Percentiles rank a stretch among this genome's conserved stretches.
phyloP scores from a whole-genome alignment of 2,113 vertebrate species.

The Oreocharis arfaki region DNA sequence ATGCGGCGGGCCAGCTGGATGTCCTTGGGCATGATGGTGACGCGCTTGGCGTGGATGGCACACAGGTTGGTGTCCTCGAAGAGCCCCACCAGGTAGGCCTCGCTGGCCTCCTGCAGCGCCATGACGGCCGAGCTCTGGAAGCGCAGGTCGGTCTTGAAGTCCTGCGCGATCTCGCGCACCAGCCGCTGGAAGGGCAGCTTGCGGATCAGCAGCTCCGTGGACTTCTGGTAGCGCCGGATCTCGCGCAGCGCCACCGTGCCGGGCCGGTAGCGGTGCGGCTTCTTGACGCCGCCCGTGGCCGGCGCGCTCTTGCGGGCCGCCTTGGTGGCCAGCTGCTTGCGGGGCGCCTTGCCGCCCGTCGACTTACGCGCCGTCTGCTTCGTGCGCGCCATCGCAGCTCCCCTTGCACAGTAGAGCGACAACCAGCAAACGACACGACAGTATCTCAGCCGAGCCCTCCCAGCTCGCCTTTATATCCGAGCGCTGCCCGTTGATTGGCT shows the following conservation, averaged over 20 bases:
- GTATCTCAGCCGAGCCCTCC: too few relatives aligned
- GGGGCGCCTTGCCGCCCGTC: background rate
- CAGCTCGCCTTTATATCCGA: too few relatives aligned
- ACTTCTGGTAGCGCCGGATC: slow-evolving; percentile 72
- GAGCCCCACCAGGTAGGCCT: slow-evolving; percentile 68
- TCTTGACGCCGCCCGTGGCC: slow-evolving; percentile 41
- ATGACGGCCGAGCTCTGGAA: slow-evolving; percentile 64
- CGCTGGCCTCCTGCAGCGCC: slow-evolving; percentile 71
- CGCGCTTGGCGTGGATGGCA: slow-evolving; percentile 79
- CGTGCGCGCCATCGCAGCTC: too few relatives aligned
- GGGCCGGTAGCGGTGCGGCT: slow-evolving; percentile 49
- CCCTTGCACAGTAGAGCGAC: too few relatives aligned
- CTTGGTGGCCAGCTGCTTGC: slow-evolving; percentile 65
- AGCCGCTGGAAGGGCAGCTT: slow-evolving; percentile 79
- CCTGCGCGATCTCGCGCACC: slow-evolving; percentile 68
- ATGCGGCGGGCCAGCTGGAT: slow-evolving; percentile 82
- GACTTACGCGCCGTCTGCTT: too few relatives aligned
- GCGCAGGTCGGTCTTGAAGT: slow-evolving; percentile 68
- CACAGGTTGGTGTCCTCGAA: slow-evolving; percentile 84
- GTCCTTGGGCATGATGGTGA: slow-evolving; percentile 75
- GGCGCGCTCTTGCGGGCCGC: slow-evolving; percentile 23
- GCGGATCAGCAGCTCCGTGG: slow-evolving; percentile 74
- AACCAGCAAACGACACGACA: too few relatives aligned
- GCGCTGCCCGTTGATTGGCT: too few relatives aligned
- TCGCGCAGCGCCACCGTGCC: slow-evolving; percentile 65